Conservation (phyloP, 2,888 invertebrate species). For the Volucella zonaria region DNA sequence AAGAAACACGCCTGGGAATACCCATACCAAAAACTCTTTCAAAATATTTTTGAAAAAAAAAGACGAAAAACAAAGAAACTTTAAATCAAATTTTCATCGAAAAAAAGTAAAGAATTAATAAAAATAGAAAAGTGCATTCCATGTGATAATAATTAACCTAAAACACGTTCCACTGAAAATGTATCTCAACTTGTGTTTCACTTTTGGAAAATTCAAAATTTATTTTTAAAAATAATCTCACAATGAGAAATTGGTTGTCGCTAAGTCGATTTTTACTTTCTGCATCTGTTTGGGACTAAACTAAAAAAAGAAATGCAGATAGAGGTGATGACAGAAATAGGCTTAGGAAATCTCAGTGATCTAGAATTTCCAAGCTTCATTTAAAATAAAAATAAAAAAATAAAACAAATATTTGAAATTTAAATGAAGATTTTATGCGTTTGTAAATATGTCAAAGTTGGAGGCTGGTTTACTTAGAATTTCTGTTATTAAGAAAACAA, state of each 20-base stretch:
- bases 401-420: neutral
- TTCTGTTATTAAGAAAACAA: too few species aligned
- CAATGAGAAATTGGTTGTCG: slow-evolving; percentile 3
- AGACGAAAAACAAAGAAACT: neutral
- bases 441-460: neutral
- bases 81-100: neutral
- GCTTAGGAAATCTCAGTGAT: slow-evolving; percentile 12
- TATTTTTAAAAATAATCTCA: neutral
- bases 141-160: slow-evolving; percentile 44
- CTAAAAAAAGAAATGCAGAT: neutral
- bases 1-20: neutral
- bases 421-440: too few species aligned
- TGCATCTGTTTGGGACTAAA: neutral
- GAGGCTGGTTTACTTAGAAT: too few species aligned
- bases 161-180: neutral
- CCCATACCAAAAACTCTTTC: too few species aligned
- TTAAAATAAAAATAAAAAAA: slow-evolving; percentile 1
- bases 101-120: slow-evolving; percentile 17
- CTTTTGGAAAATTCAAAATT: slow-evolving; percentile 10
- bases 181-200: neutral
- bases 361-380: neutral
- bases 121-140: slow-evolving; percentile 56
- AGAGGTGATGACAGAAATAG: neutral
- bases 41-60: too few species aligned
- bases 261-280: neutral